A percentile compares a stretch with the other conserved stretches of the same genome.
Conservation (phyloP, 2,888 invertebrate species). For the Hymenopus coronatus region DNA sequence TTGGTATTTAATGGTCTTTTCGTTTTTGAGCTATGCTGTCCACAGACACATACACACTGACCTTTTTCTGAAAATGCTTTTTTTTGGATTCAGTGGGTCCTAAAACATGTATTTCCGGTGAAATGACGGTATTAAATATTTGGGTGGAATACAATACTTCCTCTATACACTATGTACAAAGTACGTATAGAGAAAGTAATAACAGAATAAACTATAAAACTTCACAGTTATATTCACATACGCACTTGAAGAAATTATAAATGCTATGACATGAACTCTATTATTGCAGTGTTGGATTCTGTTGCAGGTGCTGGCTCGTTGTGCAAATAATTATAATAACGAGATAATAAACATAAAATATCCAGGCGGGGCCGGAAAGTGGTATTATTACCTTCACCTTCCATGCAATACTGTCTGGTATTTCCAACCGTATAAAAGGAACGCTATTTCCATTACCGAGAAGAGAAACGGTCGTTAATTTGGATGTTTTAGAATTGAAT, state of each 20-base stretch:
- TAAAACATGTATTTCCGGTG: too few species aligned
- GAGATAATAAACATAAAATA: neutral
- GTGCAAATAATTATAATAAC: neutral
- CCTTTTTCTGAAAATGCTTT: too few species aligned
- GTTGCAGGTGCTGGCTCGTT: neutral
- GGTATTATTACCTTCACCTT: neutral
- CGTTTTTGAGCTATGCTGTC: too few species aligned
- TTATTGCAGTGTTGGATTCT: neutral
- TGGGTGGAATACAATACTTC: too few species aligned
- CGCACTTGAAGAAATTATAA: neutral
- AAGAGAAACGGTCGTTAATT: neutral
- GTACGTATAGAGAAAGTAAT: too few species aligned
- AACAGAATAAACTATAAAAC: neutral
- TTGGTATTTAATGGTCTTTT: too few species aligned
- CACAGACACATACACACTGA: too few species aligned
- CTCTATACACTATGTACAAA: too few species aligned
- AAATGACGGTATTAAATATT: too few species aligned
- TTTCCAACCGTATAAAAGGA: neutral
- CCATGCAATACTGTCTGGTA: neutral
- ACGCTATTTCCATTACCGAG: neutral
- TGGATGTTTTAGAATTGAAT: neutral
- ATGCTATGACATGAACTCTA: neutral
- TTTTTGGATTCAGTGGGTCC: too few species aligned
- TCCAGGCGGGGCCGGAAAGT: neutral
- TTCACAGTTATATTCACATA: neutral